Conservation (phyloP, 2,888 invertebrate species). For the Dryomyza anilis region DNA sequence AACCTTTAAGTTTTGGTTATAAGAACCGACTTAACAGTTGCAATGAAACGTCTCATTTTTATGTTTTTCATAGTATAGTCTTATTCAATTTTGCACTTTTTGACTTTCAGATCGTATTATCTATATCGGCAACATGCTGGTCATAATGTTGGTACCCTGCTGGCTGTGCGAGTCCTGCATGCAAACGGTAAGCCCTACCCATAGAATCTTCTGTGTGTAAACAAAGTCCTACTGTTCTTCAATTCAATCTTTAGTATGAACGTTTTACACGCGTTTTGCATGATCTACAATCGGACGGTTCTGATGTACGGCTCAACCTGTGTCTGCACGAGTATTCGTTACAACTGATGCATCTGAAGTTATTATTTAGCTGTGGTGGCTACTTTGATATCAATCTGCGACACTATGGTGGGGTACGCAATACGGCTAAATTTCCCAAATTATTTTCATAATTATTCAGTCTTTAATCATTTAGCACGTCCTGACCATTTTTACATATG, state of each 20-base stretch:
- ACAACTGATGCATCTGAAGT: slow-evolving; percentile 50
- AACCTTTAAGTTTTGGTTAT: too few species aligned
- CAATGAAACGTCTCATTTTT: too few species aligned
- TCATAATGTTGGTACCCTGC: slow-evolving; percentile 44
- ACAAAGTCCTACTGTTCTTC: too few species aligned
- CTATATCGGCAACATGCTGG: slow-evolving; percentile 30
- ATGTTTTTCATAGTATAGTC: slow-evolving; percentile 17
- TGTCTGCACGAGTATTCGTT: slow-evolving; percentile 48
- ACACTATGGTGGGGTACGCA: slow-evolving; percentile 51
- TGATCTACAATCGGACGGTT: slow-evolving; percentile 40
- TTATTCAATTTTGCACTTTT: neutral
- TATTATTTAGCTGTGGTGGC: slow-evolving; percentile 49
- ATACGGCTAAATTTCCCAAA: too few species aligned
- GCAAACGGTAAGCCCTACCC: slow-evolving; percentile 43
- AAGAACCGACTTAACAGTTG: too few species aligned
- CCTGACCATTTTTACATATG: slow-evolving; percentile 46
- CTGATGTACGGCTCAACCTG: slow-evolving; percentile 37
- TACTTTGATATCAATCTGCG: slow-evolving; percentile 52
- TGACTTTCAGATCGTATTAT: slow-evolving; percentile 42
- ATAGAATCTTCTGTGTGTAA: too few species aligned
- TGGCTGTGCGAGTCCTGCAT: slow-evolving; percentile 47
- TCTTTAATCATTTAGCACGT: too few species aligned
- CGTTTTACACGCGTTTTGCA: slow-evolving; percentile 43
- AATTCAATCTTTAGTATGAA: too few species aligned
- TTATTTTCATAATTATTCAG: too few species aligned